A percentile compares a stretch with the other conserved stretches of the same genome.
These are phyloP conservation scores for Drosophila imparisetae DNA, from an alignment of 2,888 invertebrate genomes.

Conservation along the genomic window DNA sequence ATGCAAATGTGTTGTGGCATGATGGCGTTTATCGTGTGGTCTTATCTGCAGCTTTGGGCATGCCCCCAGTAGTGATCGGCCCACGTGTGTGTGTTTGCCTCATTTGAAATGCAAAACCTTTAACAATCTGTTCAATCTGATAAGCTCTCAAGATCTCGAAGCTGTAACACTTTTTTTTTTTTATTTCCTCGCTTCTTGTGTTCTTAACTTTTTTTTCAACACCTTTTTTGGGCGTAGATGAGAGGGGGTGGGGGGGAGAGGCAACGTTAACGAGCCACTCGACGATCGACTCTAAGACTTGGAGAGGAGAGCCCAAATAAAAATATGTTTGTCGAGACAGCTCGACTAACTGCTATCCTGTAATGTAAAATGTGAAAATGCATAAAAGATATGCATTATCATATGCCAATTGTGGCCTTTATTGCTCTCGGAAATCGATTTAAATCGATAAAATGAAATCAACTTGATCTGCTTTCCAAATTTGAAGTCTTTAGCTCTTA, in stretches of 20 bases:
- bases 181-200: conserved; percentile 13
- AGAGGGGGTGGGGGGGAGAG: too few relatives aligned
- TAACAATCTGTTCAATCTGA: conserved; percentile 50
- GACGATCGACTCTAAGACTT: neutral
- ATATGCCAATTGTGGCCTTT: neutral
- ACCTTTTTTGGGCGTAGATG: conserved; percentile 38
- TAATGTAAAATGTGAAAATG: too few relatives aligned
- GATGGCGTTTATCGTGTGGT: conserved; percentile 33
- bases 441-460: neutral
- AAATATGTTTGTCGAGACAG: neutral
- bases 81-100: conserved; percentile 35
- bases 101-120: conserved; percentile 75
- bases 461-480: neutral
- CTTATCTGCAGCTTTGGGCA: conserved; percentile 44
- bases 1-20: conserved; percentile 51
- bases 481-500: neutral
- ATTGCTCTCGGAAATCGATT: neutral
- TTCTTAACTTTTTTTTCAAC: conserved; percentile 38
- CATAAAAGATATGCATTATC: too few relatives aligned
- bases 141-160: conserved; percentile 46
- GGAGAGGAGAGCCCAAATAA: neutral
- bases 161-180: conserved; percentile 29
- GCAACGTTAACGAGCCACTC: conserved; percentile 9
- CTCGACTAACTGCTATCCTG: neutral
- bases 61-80: conserved; percentile 33